Evolutionary conservation across 2,888 invertebrate species (phyloP), one percentile per base, ranked within the genome.

Genomic region (Polymixis lichenea): DNA sequence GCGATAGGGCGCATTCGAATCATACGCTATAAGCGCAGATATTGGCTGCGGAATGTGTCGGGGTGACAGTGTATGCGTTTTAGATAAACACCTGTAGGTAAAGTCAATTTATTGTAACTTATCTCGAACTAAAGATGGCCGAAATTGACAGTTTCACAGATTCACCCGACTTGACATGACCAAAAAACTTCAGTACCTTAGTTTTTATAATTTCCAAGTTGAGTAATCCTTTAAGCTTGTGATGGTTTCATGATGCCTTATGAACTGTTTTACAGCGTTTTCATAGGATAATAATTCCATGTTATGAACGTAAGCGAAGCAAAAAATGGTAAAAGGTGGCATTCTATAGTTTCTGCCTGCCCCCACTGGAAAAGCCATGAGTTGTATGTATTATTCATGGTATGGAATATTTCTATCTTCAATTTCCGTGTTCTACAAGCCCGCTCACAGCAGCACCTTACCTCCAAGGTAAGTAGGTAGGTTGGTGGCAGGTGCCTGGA

Each of bases 1-100:
- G 75, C 55, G 77, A 65, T 78, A 68, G 86, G 77, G 78, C 15
- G 77, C 66, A 60, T 64, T 66, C 77, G 68, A 69, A 78, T 83
- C 88, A 78, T 86, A 80, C 78, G 79, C 79, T 68, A 28, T 80
- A 55, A 62, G 71, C 68, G 60, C 38, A 32, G 43, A 72, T 56
- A 80, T 77, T 78, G 77, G 53, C 71, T 77, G n/a, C 1, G 25
- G n/a, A 53, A 7, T 19, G 25, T 15, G 60, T 0, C 38, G 25
- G 22, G 66, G 70, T 69, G 17, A 13, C 1, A 66, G n/a, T 58
- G 73, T 53, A 1, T 66, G 83, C 64, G 67, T 17, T 53, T 56
- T 32, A 9, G 9, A 43, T n/a, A 25, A 4, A 15, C n/a, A 61
- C 51, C 75, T 67, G 62, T 25, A 19, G 46, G 5, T 22, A 13